Base-by-base conservation (phyloP, 2,888 invertebrate genomes). In the Caenorhabditis uteleia region DNA sequence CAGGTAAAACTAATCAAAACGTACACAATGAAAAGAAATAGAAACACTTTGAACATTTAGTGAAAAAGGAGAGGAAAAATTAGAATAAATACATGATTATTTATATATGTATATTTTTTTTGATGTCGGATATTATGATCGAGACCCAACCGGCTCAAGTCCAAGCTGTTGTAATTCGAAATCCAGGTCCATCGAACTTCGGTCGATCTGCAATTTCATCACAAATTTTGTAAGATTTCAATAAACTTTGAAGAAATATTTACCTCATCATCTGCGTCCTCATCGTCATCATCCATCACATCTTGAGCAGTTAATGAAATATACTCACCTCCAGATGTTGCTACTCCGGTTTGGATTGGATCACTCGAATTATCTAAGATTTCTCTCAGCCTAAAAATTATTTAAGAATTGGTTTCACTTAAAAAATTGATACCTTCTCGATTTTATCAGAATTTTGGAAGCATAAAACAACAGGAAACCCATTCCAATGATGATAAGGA, bases 361-460 rank as follows among this genome's bases (percentile, higher is more conserved):
- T 39, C 45, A 42, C 47, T 45, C 4, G 70, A 68, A 18, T 71
- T 65, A 21, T 71, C 70, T 43, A 71, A 39, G 18, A 71, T 71
- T 29, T 71, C 61, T 56, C 66, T 71, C 7, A 71, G 21, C 33
- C 66, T 65, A 29, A 40, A 59, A 23, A n/a, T 44, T 44, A 14
- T 4, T 7, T 23, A 46, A 31, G n/a, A 18, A n/a, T 33, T 44
- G 12, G 8, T 39, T 39, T n/a, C 20, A 10, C 16, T n/a, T n/a
- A 39, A 12, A 12, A 10, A 18, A n/a, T 44, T 27, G 26, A 26
- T 7, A 50, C 26, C 57, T 44, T 50, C 39, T 54, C 16, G 65
- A 42, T 45, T 65, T 65, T 27, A 38, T 39, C 4, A 65, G 36
- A 31, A 55, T 25, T 34, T 51, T 39, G 2, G 44, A 7, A 0